Base-by-base conservation (phyloP, 1,140 invertebrate species). In the Nephila pilipes region DNA sequence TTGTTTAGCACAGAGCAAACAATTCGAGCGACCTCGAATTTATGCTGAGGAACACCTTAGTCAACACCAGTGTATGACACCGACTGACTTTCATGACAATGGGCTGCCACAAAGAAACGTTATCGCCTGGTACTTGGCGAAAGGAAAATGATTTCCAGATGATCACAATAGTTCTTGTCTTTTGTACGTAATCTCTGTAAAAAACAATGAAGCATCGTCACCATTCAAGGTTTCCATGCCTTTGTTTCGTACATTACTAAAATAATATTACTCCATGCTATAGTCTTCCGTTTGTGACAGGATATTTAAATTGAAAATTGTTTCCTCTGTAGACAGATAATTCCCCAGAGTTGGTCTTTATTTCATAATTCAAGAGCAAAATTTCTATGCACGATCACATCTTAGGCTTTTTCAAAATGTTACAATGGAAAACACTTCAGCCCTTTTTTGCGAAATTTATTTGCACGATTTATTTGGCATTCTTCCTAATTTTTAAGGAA, bases 11-110 rank as follows among this genome's bases (percentile, higher is more conserved):
- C 57, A 80, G 46, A 90, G 75, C 80, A 91, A 91, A 91, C 80
- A 91, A 69, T 90, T 81, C 58, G 29, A 60, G 80, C 81, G 90
- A 91, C 90, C 90, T 91, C 90, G 90, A 91, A 93, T 87, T 54
- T 32, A 87, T 79, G 55, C 65, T 85, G 46, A 90, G 89, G 57
- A 81, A 89, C 87, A 79, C 87, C 87, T 90, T 81, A 90, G 90
- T 85, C 81, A 85, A 85, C 90, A 91, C 80, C 60, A 81, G 85
- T 54, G 90, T 85, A 85, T 91, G 90, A 91, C 80, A 91, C 90
- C 80, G 20, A 75, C 69, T 75, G 69, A 65, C 57, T 65, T 85
- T 79, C 65, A 32, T 81, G 89, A 91, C 80, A 91, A 83, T 91
- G 55, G 90, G 79, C 80, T 91, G 80, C 90, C 90, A 91, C 55